Percentiles rank a stretch among this genome's conserved stretches.
These are phyloP conservation scores for Drosophila lacertosa DNA, from an alignment of 1,140 invertebrate genomes.

Conservation along the genomic window DNA sequence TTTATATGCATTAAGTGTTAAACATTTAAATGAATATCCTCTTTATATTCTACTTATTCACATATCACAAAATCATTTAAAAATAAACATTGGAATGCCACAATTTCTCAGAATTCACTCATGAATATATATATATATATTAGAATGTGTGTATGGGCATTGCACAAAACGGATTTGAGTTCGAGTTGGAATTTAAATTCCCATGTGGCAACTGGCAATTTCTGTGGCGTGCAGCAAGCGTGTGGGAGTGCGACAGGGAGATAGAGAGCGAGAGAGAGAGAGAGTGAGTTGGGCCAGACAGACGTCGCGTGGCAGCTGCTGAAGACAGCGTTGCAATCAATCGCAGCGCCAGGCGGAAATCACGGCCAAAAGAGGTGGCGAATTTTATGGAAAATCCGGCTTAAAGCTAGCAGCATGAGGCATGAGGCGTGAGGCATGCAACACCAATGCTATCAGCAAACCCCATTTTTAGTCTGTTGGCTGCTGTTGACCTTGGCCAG, in stretches of 20 bases:
- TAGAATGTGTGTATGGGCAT: not conserved
- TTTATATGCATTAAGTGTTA: too few relatives aligned
- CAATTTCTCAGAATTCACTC: not conserved
- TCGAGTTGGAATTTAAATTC: not conserved
- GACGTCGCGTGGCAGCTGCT: conserved; percentile 24
- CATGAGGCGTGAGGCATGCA: not conserved
- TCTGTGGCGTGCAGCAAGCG: not conserved
- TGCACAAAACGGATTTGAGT: not conserved
- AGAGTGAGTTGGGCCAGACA: not conserved
- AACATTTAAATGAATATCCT: too few relatives aligned
- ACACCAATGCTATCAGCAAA: too few relatives aligned
- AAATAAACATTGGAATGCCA: too few relatives aligned
- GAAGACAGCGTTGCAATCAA: conserved; percentile 38
- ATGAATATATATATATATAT: not conserved
- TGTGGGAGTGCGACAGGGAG: not conserved
- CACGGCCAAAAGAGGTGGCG: conserved; percentile 24
- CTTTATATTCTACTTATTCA: too few relatives aligned
- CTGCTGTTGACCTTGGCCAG: conserved; percentile 37
- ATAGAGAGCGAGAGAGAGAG: not conserved
- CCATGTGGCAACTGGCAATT: conserved; percentile 1
- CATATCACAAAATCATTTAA: too few relatives aligned
- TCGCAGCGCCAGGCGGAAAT: conserved; percentile 32
- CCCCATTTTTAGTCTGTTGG: conserved; percentile 15
- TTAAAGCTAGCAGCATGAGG: conserved; percentile 28
- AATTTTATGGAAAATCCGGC: conserved; percentile 44